Percentiles rank a stretch among this genome's conserved stretches.
Evolutionary conservation across 2,797 vertebrate species (phyloP).

Genomic region (Buceros bicornis): DNA sequence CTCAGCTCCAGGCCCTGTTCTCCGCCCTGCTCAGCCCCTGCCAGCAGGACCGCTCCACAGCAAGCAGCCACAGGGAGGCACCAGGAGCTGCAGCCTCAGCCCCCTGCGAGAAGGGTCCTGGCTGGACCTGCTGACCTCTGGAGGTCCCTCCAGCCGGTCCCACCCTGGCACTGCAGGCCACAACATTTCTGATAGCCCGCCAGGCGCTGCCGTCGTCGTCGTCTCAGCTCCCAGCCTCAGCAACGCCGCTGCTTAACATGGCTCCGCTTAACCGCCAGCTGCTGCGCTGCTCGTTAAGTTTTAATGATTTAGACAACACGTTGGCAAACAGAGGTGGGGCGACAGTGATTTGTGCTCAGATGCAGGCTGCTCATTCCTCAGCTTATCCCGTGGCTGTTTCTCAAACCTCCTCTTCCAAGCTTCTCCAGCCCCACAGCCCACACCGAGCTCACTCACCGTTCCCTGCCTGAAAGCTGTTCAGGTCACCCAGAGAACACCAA

Average conservation of each 20-base stretch:
- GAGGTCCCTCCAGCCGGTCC: not conserved
- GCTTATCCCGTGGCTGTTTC: not conserved
- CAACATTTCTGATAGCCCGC: not conserved
- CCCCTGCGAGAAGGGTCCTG: not conserved
- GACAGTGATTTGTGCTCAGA: slow-evolving; percentile 9
- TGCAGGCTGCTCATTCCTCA: not conserved
- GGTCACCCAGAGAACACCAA: not conserved
- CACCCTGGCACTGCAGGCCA: not conserved
- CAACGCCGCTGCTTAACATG: not conserved
- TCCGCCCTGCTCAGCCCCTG: not conserved
- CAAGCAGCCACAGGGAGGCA: not conserved
- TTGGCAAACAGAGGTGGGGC: not conserved
- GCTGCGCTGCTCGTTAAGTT: slow-evolving; percentile 3
- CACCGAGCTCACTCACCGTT: not conserved
- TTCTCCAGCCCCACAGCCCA: not conserved
- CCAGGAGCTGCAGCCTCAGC: not conserved
- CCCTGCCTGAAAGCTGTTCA: not conserved
- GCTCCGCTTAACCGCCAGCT: slow-evolving; percentile 25
- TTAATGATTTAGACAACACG: slow-evolving; percentile 22
- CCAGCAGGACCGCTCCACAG: not conserved
- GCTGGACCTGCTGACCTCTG: not conserved
- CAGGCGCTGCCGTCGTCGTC: not conserved
- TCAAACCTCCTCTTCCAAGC: not conserved
- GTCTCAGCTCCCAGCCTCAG: not conserved
- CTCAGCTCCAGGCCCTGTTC: not conserved